Base-by-base conservation (phyloP, 2,888 invertebrate genomes). In the Schizaphis graminum region DNA sequence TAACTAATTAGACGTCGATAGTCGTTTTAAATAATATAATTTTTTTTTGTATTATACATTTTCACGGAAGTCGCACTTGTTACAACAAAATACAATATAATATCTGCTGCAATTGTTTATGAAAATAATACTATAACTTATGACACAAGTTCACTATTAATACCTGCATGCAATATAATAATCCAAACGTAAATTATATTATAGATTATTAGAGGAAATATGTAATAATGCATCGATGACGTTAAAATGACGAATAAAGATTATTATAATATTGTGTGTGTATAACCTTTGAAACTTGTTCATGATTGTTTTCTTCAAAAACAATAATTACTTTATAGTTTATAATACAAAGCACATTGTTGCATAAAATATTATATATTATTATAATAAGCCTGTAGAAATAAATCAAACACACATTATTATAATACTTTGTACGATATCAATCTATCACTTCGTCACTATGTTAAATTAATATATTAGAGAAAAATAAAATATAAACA, bases 201-300 rank as follows among this genome's bases (percentile, higher is more conserved):
- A 49, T 87, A 53, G 56, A 56, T 47, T 47, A 47, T 47, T 56
- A 41, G 13, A 53, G 56, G 35, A 88, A 35, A 35, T 10, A 41
- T 47, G 24, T 28, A 4, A 85, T 49, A 41, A 49, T 67, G 86
- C 28, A 35, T 10, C 26, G 35, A 67, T 87, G 35, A 87, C 49
- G 87, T 87, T 49, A 16, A 47, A 67, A 41, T 67, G 28, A 53
- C 49, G 26, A 67, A 41, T 87, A 41, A 53, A 35, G 21, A 87
- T 84, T 85, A n/a, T 44, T 53, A 35, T 57, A 35, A 53, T 53
- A 89, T 86, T 56, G 28, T 16, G 53, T 57, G 4, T 41, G 3
- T 44, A 47, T 26, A 47, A 91, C 91, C 91, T 57, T 91, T 86
- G 57, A 35, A 57, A 57, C 56, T 53, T n/a, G 21, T 35, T 88